Evolutionary conservation across 2,888 invertebrate species (phyloP), one percentile per base, ranked within the genome.

Genomic region (Oligia strigilis): DNA sequence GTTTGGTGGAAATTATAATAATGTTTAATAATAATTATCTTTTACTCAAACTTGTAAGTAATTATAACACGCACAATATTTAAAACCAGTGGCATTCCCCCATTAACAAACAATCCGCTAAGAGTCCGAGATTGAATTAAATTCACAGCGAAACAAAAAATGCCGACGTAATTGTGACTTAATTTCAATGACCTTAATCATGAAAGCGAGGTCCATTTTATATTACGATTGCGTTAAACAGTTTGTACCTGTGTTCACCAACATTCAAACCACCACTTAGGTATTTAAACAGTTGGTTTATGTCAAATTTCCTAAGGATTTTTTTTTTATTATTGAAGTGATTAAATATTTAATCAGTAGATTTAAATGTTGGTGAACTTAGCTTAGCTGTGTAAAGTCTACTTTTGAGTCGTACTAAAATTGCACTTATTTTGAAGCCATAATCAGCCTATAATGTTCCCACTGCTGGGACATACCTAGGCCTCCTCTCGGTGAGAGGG

Each of bases 141-240:
- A 80, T 81, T 75, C 77, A 49, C 62, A n/a, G 11, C 43, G 75
- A 71, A 81, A 84, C 86, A 86, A 88, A 86, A 86, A 88, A 83
- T 75, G 78, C 36, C 69, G n/a, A 85, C 81, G 88, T 81, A 83
- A 87, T 72, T 77, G 78, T 86, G 62, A 75, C 65, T 83, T 83
- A 69, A 86, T 88, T 81, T 69, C 43, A 19, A 69, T 67, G 87
- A 82, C 87, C 82, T 87, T 87, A 80, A 88, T 87, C 72, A 77
- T 58, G 77, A 73, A 80, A 78, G 67, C 78, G 81, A 82, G 81
- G 80, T 77, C 36, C 82, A 46, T 65, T 75, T 64, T 55, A 55
- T 52, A 65, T 17, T 36, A 77, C 43, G 77, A 66, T 72, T 78
- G 65, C 29, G 5, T 70, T 36, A 40, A 66, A 78, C 73, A 1